Evolutionary conservation across 1,140 invertebrate species (phyloP), one percentile per base, ranked within the genome.

Genomic region (Linepithema humile): DNA sequence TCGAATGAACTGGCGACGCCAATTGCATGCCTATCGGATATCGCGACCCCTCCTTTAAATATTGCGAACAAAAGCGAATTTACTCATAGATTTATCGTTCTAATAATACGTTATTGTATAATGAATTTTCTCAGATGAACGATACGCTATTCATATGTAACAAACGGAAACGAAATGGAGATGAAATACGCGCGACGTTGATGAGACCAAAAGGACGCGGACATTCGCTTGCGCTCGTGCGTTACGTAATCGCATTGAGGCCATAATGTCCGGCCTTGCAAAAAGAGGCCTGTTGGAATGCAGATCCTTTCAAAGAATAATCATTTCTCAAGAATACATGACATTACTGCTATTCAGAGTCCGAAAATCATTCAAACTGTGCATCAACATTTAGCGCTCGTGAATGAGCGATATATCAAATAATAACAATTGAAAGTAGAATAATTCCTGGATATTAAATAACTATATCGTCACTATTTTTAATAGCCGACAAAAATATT

Each of bases 221-320:
- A 6, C 29, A 9, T 55, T 26, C 35, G 20, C 38, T 65, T 17
- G 23, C 32, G 43, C 20, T 29, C 38, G 64, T 59, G 40, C 17
- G 48, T 87, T 85, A 72, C 84, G 86, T 64, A 87, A 87, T 35
- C 50, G 64, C 78, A 62, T 77, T 82, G 72, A 75, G 69, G 77
- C 53, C 38, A 85, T 67, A 74, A 82, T 62, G 72, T 26, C 43
- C 57, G 60, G 45, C 72, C 84, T 85, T 83, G 77, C 77, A 62
- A 87, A 87, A 78, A 77, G 64, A 64, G 72, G 75, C 50, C 62
- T 35, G 83, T 29, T 82, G 83, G 83, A 84, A 84, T 84, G 83
- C 75, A 84, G 83, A 84, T 84, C 83, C 83, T 82, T 84, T 84
- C 83, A 67, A 84, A 84, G 83, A 75, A 84, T 84, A 84, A 84